Conservation (phyloP, 2,888 invertebrate species). For the Diarsia dahlii region DNA sequence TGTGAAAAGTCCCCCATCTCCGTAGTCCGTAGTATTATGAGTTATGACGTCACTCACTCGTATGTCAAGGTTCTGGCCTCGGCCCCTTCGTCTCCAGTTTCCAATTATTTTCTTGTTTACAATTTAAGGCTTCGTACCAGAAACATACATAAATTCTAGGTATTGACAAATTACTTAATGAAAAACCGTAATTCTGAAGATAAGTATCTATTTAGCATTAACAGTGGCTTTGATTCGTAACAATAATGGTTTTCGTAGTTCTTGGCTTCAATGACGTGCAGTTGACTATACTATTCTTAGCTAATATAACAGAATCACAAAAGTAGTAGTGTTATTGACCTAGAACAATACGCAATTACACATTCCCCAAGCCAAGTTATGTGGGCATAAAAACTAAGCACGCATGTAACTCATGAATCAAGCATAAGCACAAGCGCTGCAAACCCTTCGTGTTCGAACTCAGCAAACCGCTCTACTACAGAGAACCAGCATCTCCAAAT, state of each 20-base stretch:
- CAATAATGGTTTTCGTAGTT: slow-evolving; percentile 9
- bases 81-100: slow-evolving; percentile 22
- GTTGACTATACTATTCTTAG: slow-evolving; percentile 20
- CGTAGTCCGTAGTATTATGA: slow-evolving; percentile 54
- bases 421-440: slow-evolving; percentile 30
- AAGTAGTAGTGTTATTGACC: slow-evolving; percentile 60
- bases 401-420: slow-evolving; percentile 60
- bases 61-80: slow-evolving; percentile 47
- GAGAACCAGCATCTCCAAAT: slow-evolving; percentile 6
- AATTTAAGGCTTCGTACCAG: slow-evolving; percentile 8
- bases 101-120: slow-evolving; percentile 38
- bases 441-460: slow-evolving; percentile 32
- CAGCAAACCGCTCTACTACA: slow-evolving; percentile 20
- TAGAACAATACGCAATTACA: slow-evolving; percentile 68
- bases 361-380: slow-evolving; percentile 58
- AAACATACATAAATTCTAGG: neutral
- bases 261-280: too few relatives aligned
- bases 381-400: slow-evolving; percentile 55
- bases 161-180: neutral
- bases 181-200: neutral
- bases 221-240: slow-evolving; percentile 7
- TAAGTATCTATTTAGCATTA: too few relatives aligned
- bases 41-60: slow-evolving; percentile 51
- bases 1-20: slow-evolving; percentile 31
- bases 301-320: slow-evolving; percentile 39